Base-by-base conservation (phyloP, 2,113 vertebrate species). In the Corapipo altera region DNA sequence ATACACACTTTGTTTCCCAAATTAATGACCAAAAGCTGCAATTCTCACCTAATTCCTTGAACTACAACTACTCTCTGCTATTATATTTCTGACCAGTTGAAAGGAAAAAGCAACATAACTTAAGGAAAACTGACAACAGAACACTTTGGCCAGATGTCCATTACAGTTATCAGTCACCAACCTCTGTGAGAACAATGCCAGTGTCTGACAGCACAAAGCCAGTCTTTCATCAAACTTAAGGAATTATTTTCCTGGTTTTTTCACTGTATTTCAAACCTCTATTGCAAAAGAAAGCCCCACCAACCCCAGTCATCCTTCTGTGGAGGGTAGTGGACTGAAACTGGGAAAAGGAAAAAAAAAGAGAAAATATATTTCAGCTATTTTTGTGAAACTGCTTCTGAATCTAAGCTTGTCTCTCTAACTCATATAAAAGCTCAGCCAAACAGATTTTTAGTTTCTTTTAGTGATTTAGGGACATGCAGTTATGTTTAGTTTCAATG, bases 261-360 rank as follows among this genome's bases (percentile, higher is more conserved):
- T 9, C 8, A 86, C 17, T 8, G 0, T 24, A 70, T 35, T 73
- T 62, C 64, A 66, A 73, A 39, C 12, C 12, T 54, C 7, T 21
- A 14, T 35, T 30, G 30, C 35, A 52, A 57, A 82, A 65, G 26
- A 51, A 58, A 85, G 28, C 15, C 12, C 32, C 10, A 23, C 8
- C 16, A 75, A 21, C 32, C 26, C 21, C 70, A 86, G 21, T 3
- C 69, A 88, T 22, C 6, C 6, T 15, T 5, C 52, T 71, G 24
- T 33, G 15, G 9, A 62, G 3, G 8, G 27, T 33, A 43, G 27
- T 27, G 15, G 48, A 46, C 12, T n/a, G 14, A 20, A 78, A 81
- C 17, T n/a, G 11, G 16, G n/a, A 82, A 33, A 9, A 2, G 6
- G 1, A 13, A 19, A 26, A 32, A 12, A 1, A 35, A 27, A 15